Percentiles rank a stretch among this genome's conserved stretches.
These are phyloP conservation scores for Laothoe populi DNA, from an alignment of 2,888 invertebrate genomes.

Conservation along the genomic window DNA sequence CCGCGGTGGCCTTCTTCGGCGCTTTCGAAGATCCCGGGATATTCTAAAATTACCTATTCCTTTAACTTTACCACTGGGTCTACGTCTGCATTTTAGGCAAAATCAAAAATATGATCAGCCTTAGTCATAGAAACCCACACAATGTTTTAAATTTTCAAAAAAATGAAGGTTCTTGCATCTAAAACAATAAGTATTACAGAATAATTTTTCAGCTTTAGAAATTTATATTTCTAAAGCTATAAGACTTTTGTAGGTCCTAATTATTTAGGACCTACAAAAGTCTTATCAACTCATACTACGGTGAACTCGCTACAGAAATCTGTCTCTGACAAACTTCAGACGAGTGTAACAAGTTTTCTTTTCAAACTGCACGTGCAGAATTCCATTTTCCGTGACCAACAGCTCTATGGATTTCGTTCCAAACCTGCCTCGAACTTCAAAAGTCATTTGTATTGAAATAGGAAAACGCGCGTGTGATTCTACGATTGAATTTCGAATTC, in stretches of 20 bases:
- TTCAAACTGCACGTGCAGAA: background rate
- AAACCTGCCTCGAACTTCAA: background rate
- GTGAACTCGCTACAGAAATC: background rate
- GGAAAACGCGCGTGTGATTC: background rate
- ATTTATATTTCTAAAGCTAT: no score
- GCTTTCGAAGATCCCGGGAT: no score
- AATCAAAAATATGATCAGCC: conserved; percentile 2
- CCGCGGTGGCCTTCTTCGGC: no score
- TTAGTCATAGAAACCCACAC: background rate
- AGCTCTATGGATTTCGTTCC: background rate
- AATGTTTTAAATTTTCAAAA: no score
- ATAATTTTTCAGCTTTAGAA: no score
- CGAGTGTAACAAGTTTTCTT: conserved; percentile 10
- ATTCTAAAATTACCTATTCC: no score
- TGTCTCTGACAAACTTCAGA: background rate
- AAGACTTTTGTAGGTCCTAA: no score
- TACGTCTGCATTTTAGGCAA: background rate
- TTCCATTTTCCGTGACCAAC: background rate
- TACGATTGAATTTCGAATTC: background rate
- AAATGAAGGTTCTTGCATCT: no score
- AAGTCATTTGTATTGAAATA: background rate
- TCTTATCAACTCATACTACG: background rate
- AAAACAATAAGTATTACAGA: no score
- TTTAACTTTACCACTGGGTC: background rate
- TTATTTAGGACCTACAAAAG: no score